phyloP scores from a whole-genome alignment of 1,140 invertebrate genomes.

The Cherax quadricarinatus region DNA sequence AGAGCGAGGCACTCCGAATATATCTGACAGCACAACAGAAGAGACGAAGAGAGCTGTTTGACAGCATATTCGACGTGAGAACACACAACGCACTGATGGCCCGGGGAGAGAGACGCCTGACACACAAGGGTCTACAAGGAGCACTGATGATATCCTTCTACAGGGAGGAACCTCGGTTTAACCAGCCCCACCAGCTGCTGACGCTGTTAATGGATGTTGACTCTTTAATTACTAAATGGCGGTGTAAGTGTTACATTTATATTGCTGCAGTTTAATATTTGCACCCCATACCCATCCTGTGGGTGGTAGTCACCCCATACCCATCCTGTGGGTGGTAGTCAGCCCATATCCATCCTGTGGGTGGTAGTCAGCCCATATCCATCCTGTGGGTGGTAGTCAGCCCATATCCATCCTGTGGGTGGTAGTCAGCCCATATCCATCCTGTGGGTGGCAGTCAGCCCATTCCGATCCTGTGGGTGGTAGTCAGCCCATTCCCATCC shows the following conservation, averaged over 20 bases:
- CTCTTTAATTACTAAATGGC: conserved; percentile 98
- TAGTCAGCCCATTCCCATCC: too few species aligned
- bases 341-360: too few species aligned
- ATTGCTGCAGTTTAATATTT: background rate
- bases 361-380: too few species aligned
- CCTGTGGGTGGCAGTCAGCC: too few species aligned
- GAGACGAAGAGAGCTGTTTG: conserved; percentile 89
- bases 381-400: too few species aligned
- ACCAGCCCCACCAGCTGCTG: conserved; percentile 96
- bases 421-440: too few species aligned
- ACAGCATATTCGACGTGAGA: conserved; percentile 90
- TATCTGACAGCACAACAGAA: conserved; percentile 85
- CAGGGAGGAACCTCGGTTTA: conserved; percentile 94
- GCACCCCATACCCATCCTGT: too few species aligned
- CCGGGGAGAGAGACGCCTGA: conserved; percentile 92
- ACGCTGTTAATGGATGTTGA: conserved; percentile 98
- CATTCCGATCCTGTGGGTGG: too few species aligned
- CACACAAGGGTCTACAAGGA: conserved; percentile 93
- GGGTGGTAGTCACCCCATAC: too few species aligned
- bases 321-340: too few species aligned
- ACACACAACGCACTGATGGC: conserved; percentile 88
- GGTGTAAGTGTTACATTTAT: conserved; percentile 85
- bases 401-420: too few species aligned
- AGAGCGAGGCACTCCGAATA: conserved; percentile 79
- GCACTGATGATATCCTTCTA: conserved; percentile 99